Conservation (phyloP, 2,113 vertebrate species). For the Haemorhous mexicanus region DNA sequence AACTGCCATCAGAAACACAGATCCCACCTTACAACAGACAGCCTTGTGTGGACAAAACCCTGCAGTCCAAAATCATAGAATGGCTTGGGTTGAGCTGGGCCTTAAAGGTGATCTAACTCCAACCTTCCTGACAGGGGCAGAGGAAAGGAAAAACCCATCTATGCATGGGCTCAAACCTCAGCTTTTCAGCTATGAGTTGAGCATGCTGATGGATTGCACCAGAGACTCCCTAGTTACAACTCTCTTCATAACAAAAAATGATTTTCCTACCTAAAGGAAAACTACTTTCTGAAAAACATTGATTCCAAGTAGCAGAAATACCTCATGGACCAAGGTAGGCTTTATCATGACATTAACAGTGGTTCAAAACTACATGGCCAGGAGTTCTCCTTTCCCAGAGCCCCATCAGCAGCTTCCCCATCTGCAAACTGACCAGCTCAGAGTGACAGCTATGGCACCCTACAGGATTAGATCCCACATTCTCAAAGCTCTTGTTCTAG, state of each 20-base stretch:
- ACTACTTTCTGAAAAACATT: neutral
- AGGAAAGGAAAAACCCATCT: neutral
- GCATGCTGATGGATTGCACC: constrained; percentile 67
- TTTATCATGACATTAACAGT: neutral
- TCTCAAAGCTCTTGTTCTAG: neutral
- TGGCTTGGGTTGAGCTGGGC: neutral
- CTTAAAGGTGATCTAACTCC: neutral
- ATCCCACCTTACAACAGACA: neutral
- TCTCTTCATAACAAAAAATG: neutral
- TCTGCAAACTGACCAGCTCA: neutral
- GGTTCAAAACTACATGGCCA: neutral
- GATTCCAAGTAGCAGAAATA: neutral
- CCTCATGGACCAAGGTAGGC: neutral
- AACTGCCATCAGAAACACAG: neutral
- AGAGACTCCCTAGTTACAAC: neutral
- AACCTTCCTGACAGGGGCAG: neutral
- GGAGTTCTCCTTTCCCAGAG: neutral
- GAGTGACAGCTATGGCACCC: neutral
- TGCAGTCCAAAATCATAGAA: neutral
- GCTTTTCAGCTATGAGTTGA: constrained; percentile 73
- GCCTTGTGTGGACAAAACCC: neutral
- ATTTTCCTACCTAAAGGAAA: neutral
- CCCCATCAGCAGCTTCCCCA: neutral
- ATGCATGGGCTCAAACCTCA: constrained; percentile 69
- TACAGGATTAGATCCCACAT: neutral